These are phyloP conservation scores for Silurus meridionalis DNA, from an alignment of 2,113 vertebrate genomes.

Conservation along the genomic window DNA sequence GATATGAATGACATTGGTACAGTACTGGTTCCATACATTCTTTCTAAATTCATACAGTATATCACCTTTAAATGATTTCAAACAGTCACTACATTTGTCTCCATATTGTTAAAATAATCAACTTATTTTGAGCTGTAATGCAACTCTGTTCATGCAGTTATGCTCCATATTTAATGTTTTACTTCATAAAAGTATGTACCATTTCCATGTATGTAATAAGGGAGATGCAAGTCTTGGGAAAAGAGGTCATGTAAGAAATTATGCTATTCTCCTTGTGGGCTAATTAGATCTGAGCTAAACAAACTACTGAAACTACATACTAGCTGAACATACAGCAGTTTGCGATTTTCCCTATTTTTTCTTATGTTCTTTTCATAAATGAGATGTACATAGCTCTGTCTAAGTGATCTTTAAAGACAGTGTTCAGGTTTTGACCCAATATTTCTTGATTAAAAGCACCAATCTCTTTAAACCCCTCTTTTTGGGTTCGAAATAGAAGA, in stretches of 20 bases:
- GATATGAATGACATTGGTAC: neutral
- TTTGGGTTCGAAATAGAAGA: neutral
- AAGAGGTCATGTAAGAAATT: neutral
- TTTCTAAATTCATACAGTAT: neutral
- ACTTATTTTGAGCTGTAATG: no score
- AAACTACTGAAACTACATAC: neutral
- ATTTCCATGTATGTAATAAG: conserved; percentile 22
- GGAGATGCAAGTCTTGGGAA: conserved; percentile 1
- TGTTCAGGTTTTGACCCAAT: neutral
- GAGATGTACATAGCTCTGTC: neutral
- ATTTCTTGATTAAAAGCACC: neutral
- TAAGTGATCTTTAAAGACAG: neutral
- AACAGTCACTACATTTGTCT: neutral
- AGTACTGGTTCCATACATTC: neutral
- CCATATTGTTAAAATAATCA: no score
- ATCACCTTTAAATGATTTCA: neutral
- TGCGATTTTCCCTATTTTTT: neutral
- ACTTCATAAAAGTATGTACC: conserved; percentile 1
- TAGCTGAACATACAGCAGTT: neutral
- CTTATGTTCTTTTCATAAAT: neutral
- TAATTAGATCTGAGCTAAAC: conserved; percentile 34
- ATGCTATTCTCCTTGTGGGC: conserved; percentile 2
- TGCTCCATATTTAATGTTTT: neutral
- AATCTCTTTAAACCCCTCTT: neutral
- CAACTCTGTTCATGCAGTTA: neutral